Evolutionary conservation across 1,140 invertebrate genomes (phyloP).

Genomic region (Drosophila ficusphila): DNA sequence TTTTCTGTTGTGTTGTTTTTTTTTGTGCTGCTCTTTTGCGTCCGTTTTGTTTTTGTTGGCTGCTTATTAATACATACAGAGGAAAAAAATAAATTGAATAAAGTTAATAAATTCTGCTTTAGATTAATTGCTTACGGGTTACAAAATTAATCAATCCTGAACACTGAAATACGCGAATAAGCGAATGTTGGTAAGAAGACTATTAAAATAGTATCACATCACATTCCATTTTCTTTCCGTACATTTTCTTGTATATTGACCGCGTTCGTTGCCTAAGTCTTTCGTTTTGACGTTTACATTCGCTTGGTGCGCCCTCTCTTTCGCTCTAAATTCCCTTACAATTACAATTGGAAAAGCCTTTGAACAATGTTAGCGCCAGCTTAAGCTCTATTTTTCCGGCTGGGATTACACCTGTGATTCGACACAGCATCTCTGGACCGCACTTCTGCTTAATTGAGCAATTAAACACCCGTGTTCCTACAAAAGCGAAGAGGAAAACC

Average conservation of each 20-base stretch:
- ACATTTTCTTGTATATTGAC: conserved; percentile 8
- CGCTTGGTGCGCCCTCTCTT: conserved; percentile 17
- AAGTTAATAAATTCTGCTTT: no score
- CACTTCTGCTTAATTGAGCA: conserved; percentile 82
- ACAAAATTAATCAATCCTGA: no score
- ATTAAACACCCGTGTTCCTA: conserved; percentile 79
- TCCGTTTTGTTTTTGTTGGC: conserved; percentile 73
- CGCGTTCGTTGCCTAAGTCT: conserved; percentile 81
- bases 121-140: no score
- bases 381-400: conserved; percentile 31
- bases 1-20: conserved; percentile 43
- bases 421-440: conserved; percentile 59
- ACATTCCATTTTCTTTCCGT: conserved; percentile 38
- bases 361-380: conserved; percentile 72
- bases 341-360: conserved; percentile 56
- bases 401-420: conserved; percentile 15
- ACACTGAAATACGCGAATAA: no score
- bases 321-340: conserved; percentile 15
- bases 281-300: conserved; percentile 61
- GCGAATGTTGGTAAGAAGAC: no score
- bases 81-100: not conserved
- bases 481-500: conserved; percentile 53
- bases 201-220: no score
- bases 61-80: conserved; percentile 76
- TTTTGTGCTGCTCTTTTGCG: conserved; percentile 65